Conservation (phyloP, 2,888 invertebrate species). For the Melinaea marsaeus region DNA sequence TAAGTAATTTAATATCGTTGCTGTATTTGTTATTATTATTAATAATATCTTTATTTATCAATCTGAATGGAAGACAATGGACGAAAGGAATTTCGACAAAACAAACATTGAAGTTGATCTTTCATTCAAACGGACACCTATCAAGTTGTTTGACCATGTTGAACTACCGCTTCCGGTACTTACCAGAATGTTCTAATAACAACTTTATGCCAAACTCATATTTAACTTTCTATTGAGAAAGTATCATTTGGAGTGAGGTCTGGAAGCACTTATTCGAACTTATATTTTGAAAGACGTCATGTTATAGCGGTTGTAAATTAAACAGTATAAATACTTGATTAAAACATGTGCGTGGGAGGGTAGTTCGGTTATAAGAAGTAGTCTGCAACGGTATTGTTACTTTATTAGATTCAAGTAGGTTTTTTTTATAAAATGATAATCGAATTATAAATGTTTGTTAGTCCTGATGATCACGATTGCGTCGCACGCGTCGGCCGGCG, state of each 20-base stretch:
- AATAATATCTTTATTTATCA: slow-evolving; percentile 5
- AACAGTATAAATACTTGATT: background rate
- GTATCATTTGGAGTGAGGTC: slow-evolving; percentile 60
- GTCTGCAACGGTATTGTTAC: background rate
- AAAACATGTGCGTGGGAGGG: background rate
- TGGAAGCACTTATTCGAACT: slow-evolving; percentile 48
- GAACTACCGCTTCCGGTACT: slow-evolving; percentile 64
- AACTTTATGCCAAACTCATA: slow-evolving; percentile 55
- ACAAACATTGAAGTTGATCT: slow-evolving; percentile 58
- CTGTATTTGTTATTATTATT: background rate
- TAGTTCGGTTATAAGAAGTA: background rate
- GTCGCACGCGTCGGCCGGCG: slow-evolving; percentile 58
- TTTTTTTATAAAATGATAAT: slow-evolving; percentile 28
- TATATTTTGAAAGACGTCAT: slow-evolving; percentile 24
- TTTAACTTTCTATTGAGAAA: slow-evolving; percentile 72
- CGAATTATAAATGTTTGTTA: slow-evolving; percentile 52
- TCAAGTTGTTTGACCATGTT: slow-evolving; percentile 57
- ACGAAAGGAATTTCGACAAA: slow-evolving; percentile 56
- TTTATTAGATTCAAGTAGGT: too few species aligned
- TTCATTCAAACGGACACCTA: slow-evolving; percentile 39
- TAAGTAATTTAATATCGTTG: too few species aligned
- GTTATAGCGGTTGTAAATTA: slow-evolving; percentile 5
- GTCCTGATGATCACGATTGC: slow-evolving; percentile 62
- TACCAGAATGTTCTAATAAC: slow-evolving; percentile 58
- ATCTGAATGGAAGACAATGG: slow-evolving; percentile 50